Conservation (phyloP, 2,888 invertebrate species). For the Drosophila buzzatii region DNA sequence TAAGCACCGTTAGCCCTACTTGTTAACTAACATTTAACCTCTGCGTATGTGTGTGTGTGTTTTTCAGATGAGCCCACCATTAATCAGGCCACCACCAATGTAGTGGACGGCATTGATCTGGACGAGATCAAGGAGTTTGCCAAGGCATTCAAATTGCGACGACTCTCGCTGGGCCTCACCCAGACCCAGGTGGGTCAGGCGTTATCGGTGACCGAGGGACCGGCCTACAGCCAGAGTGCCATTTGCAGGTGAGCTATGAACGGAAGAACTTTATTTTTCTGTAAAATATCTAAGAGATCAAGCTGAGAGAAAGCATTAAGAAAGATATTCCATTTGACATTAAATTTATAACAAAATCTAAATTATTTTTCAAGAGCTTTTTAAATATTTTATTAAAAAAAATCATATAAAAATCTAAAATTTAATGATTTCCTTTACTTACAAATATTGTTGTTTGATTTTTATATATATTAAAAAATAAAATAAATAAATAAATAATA, state of each 20-base stretch:
- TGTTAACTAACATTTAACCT: constrained; percentile 38
- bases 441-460: too few species aligned
- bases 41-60: not conserved
- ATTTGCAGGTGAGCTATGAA: constrained; percentile 95
- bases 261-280: constrained; percentile 8
- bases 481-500: too few species aligned
- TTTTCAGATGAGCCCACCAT: constrained; percentile 94
- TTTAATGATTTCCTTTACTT: too few species aligned
- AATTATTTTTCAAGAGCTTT: too few species aligned
- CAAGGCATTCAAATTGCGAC: constrained; percentile 97
- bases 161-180: constrained; percentile 96
- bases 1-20: constrained; percentile 36
- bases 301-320: too few species aligned
- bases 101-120: constrained; percentile 97
- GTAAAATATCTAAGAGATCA: too few species aligned
- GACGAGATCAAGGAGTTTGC: constrained; percentile 99
- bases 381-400: too few species aligned
- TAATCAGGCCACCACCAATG: constrained; percentile 96
- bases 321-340: too few species aligned
- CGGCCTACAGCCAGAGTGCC: constrained; percentile 99
- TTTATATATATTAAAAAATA: too few species aligned
- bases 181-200: constrained; percentile 99
- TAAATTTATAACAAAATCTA: too few species aligned
- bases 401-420: too few species aligned
- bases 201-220: constrained; percentile 97